These are phyloP conservation scores for Drosophila orosa DNA, from an alignment of 1,140 invertebrate species.

Conservation along the genomic window DNA sequence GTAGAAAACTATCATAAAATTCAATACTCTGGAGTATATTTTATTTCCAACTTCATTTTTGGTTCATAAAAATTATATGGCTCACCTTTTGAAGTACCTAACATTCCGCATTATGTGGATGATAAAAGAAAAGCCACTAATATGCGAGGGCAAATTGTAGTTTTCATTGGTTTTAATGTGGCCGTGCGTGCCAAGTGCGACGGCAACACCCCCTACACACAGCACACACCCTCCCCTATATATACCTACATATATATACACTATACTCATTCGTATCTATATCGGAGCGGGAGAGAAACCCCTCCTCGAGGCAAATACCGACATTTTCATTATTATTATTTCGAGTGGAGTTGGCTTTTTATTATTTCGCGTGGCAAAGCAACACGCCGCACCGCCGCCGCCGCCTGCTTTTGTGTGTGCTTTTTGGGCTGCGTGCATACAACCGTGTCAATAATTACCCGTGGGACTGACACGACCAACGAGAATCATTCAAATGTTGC, in stretches of 20 bases:
- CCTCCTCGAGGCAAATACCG: conserved; percentile 54
- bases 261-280: conserved; percentile 15
- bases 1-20: conserved; percentile 2
- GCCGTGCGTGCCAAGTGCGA: conserved; percentile 75
- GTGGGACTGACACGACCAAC: conserved; percentile 83
- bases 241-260: background rate
- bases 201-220: conserved; percentile 45
- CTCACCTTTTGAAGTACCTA: conserved; percentile 30
- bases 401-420: conserved; percentile 60
- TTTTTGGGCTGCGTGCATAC: conserved; percentile 83
- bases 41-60: background rate
- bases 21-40: background rate
- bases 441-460: conserved; percentile 84
- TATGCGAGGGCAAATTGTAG: conserved; percentile 76
- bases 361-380: conserved; percentile 77
- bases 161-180: conserved; percentile 81
- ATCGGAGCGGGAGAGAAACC: conserved; percentile 27
- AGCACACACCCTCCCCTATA: conserved; percentile 15
- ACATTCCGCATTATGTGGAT: conserved; percentile 51
- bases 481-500: conserved; percentile 83
- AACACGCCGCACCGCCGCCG: conserved; percentile 32
- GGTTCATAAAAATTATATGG: conserved; percentile 25
- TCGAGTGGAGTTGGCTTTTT: conserved; percentile 63
- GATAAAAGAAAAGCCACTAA: conserved; percentile 68
- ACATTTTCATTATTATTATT: conserved; percentile 83